Base-by-base conservation (phyloP, 2,113 vertebrate genomes). In the Parus major region DNA sequence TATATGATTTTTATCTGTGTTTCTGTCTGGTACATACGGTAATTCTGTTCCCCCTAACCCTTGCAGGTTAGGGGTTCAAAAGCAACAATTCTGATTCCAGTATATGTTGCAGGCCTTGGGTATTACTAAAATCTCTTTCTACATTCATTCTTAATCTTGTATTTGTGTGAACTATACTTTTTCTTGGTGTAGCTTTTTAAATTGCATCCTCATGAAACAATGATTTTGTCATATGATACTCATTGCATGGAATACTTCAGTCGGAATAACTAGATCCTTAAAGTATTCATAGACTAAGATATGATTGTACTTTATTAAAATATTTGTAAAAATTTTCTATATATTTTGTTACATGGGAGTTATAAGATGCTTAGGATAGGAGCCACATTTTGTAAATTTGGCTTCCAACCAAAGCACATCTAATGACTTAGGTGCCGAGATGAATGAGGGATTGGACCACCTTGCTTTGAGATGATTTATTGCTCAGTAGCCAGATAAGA, bases 361-460 rank as follows among this genome's bases (percentile, higher is more conserved):
- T 42, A 63, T 55, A 70, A 66, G 6, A 66, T 22, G 9, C 0
- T 0, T 33, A 33, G 10, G 29, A 36, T 11, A 56, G 24, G 6
- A 91, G 7, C 11, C 11, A 21, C 50, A 29, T 39, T 68, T 82
- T 70, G 21, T 15, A 89, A 78, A 24, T 71, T 75, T 42, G 81
- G 8, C 14, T 88, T 94, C 39, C 11, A 69, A 13, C 8, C 20
- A 17, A 52, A 56, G 10, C 36, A 29, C 2, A 42, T 10, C 8
- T 69, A 44, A 33, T 39, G 39, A 39, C 39, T 39, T 39, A 39
- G 39, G 39, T 39, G 39, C 39, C 11, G 11, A 39, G 39, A 39
- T 39, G 39, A 39, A 12, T 39, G 39, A 39, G 39, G 39, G 39
- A 39, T 39, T 39, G 39, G 39, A 39, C 39, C 39, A 39, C 39